Evolutionary conservation across 2,113 vertebrate genomes (phyloP).

Genomic region (Dolichallabes microphthalmus): DNA sequence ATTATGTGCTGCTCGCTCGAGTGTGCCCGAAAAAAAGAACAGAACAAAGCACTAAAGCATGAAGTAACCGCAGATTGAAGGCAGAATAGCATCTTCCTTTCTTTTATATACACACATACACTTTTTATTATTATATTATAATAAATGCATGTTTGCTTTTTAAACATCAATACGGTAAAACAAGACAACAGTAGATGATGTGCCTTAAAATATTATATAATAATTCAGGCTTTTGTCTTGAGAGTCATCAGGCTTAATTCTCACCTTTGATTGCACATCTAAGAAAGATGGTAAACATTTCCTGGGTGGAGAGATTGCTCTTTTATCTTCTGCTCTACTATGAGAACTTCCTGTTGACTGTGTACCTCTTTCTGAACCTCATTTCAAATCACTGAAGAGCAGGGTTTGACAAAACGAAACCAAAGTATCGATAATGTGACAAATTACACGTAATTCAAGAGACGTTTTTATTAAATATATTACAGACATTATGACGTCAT

Average conservation of each 20-base stretch:
- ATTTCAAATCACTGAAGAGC: background rate
- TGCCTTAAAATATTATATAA: too few relatives aligned
- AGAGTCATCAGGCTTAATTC: background rate
- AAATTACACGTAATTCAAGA: too few relatives aligned
- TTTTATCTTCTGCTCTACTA: conserved; percentile 17
- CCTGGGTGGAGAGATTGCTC: conserved; percentile 7
- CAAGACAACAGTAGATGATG: background rate
- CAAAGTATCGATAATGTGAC: background rate
- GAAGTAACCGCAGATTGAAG: background rate
- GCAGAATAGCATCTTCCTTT: background rate
- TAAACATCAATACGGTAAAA: background rate
- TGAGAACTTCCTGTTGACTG: background rate
- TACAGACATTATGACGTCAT: background rate
- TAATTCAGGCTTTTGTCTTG: background rate
- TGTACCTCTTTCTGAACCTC: background rate
- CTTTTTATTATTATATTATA: too few relatives aligned
- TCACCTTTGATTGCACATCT: conserved; percentile 8
- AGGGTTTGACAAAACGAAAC: background rate
- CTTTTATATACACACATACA: too few relatives aligned
- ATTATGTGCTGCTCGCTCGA: conserved; percentile 19
- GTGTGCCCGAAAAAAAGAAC: conserved; percentile 16
- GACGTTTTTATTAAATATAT: background rate
- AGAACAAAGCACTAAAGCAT: background rate
- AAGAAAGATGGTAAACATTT: conserved; percentile 29
- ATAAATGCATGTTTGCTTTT: background rate